Evolutionary conservation across 2,113 vertebrate genomes (phyloP), one percentile per base, ranked within the genome.

Genomic region (Scomber colias): DNA sequence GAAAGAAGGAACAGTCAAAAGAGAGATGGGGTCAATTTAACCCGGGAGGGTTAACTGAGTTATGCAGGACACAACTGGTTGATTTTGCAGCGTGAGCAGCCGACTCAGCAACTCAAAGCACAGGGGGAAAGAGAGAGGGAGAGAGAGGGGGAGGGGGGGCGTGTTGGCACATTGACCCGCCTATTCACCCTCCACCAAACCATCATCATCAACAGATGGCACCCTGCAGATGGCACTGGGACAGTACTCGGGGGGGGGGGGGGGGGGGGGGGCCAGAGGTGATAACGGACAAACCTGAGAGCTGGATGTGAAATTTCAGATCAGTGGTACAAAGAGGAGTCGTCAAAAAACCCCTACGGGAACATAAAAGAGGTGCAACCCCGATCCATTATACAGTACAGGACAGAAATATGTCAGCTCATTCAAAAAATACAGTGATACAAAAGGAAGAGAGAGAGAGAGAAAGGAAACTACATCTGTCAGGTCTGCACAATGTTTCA

Each of bases 161-260:
- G 50, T 27, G 46, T 49, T 60, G 50, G 24, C 61, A 21, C 12
- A 21, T 57, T 54, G 67, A 82, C 82, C 80, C 60, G 9, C n/a
- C 62, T 73, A 16, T 30, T 73, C 54, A 48, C 55, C 75, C 66
- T 27, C 17, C 56, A 66, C 55, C 54, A 35, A 44, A 35, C 24
- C 71, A 48, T 59, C 71, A 48, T 11, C 17, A 13, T 64, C 54
- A 69, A 61, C 88, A 86, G 86, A 86, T 87, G 87, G 83, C 63
- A 49, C 27, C 48, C 61, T 62, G 71, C 82, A 84, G 76, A 80
- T 90, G 88, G 83, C 40, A 71, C 31, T 0, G 44, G 67, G 71
- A 69, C 35, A 7, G 35, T 40, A 40, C 35, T 7, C 24, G 0
- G 24, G 50, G 44, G 73, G 60, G 69, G 62, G 62, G 62, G 35